phyloP scores from a whole-genome alignment of 2,113 vertebrate species.

The Phyllostomus discolor region DNA sequence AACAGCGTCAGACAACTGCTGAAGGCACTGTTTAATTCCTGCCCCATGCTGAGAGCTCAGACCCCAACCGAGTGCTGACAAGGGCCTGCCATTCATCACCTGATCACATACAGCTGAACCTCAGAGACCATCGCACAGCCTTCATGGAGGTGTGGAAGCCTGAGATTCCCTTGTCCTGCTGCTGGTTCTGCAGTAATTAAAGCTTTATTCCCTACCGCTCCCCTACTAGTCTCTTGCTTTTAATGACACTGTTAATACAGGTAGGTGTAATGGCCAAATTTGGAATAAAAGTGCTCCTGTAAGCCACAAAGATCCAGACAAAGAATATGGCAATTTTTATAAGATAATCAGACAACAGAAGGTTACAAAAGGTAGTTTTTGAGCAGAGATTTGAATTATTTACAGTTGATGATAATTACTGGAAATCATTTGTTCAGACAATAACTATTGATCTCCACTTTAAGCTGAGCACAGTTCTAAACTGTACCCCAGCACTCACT shows the following conservation, averaged over 20 bases:
- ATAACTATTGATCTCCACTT: background rate
- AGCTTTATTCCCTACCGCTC: background rate
- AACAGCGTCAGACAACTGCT: background rate
- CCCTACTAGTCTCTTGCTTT: background rate
- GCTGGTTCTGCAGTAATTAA: background rate
- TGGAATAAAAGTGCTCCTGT: background rate
- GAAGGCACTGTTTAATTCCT: background rate
- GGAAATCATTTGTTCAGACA: background rate
- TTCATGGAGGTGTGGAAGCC: background rate
- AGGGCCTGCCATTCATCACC: background rate
- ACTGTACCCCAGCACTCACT: background rate
- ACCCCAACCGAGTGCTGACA: background rate
- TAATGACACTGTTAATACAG: background rate
- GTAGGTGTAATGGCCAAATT: background rate
- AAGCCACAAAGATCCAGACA: background rate
- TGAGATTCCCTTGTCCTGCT: background rate
- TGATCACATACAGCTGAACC: background rate
- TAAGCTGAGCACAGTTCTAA: background rate
- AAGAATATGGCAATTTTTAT: background rate
- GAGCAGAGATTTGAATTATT: background rate
- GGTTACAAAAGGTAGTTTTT: background rate
- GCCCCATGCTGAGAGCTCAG: background rate
- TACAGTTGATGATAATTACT: background rate
- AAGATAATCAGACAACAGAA: background rate
- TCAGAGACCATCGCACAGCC: background rate